Conservation (phyloP, 92 coral and sea anemone species). For the Phenganax marumi region DNA sequence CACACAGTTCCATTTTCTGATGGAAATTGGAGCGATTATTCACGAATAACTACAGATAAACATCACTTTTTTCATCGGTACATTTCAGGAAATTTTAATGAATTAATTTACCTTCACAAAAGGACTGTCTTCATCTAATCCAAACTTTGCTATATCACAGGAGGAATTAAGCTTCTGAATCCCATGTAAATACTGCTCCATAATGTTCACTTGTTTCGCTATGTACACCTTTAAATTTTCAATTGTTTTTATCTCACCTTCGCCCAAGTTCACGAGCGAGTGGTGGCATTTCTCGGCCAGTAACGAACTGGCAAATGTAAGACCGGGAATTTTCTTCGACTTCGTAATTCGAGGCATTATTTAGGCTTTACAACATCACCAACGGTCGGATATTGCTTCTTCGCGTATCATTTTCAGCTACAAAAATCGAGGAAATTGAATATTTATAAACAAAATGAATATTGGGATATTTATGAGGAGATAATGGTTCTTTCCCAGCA, state of each 20-base stretch:
- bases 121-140: conserved; percentile 68
- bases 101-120: conserved; percentile 71
- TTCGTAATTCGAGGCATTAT: too few species aligned
- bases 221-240: conserved; percentile 78
- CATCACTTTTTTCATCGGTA: neutral
- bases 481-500: too few species aligned
- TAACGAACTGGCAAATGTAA: conserved; percentile 65
- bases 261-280: conserved; percentile 71
- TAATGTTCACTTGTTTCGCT: conserved; percentile 66
- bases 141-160: conserved; percentile 57
- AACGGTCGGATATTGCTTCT: too few species aligned
- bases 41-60: neutral
- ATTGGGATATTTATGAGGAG: too few species aligned
- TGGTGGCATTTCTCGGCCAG: conserved; percentile 76
- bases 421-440: too few species aligned
- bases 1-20: neutral
- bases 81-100: neutral
- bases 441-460: too few species aligned
- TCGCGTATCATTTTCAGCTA: too few species aligned
- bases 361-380: too few species aligned
- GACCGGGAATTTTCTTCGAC: neutral
- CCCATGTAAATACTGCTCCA: conserved; percentile 73
- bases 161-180: conserved; percentile 71
- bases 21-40: neutral
- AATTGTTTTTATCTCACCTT: conserved; percentile 76